Conservation (phyloP, 2,113 vertebrate genomes). For the Pogona vitticeps region DNA sequence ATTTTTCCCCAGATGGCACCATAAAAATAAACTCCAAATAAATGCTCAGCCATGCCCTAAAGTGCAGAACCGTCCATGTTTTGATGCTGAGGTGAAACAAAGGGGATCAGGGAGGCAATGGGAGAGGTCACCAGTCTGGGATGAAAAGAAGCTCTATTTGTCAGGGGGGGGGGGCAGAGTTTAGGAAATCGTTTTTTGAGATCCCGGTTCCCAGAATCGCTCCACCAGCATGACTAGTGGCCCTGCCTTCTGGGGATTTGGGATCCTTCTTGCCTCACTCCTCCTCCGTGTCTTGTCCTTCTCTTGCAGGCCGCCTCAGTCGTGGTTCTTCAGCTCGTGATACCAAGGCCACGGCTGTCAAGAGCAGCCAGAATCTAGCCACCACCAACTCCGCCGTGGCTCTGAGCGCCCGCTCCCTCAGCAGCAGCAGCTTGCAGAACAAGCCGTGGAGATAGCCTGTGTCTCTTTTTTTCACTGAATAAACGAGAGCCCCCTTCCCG, state of each 20-base stretch:
- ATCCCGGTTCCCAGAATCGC: too few relatives aligned
- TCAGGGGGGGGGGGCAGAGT: too few relatives aligned
- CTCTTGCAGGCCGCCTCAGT: conserved; percentile 78
- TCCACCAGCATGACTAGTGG: too few relatives aligned
- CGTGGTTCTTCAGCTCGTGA: conserved; percentile 74
- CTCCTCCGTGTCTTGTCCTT: neutral
- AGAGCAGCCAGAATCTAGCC: conserved; percentile 69
- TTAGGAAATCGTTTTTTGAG: too few relatives aligned
- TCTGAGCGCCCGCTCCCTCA: conserved; percentile 62
- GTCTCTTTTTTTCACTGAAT: conserved; percentile 43
- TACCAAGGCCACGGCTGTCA: conserved; percentile 66
- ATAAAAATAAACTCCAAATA: neutral
- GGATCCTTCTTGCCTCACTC: rapidly evolving
- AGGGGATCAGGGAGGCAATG: neutral
- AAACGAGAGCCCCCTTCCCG: conserved; percentile 51
- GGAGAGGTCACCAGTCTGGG: too few relatives aligned
- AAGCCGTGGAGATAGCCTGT: conserved; percentile 87
- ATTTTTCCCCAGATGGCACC: neutral
- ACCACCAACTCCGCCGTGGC: conserved; percentile 34
- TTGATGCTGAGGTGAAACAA: neutral
- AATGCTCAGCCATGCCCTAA: neutral
- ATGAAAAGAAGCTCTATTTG: neutral
- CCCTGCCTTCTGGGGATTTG: too few relatives aligned
- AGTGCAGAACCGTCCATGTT: neutral
- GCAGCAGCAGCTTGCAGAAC: conserved; percentile 68